These are phyloP conservation scores for Sebastes hubbsi DNA, from an alignment of 2,797 vertebrate species.

Conservation along the genomic window DNA sequence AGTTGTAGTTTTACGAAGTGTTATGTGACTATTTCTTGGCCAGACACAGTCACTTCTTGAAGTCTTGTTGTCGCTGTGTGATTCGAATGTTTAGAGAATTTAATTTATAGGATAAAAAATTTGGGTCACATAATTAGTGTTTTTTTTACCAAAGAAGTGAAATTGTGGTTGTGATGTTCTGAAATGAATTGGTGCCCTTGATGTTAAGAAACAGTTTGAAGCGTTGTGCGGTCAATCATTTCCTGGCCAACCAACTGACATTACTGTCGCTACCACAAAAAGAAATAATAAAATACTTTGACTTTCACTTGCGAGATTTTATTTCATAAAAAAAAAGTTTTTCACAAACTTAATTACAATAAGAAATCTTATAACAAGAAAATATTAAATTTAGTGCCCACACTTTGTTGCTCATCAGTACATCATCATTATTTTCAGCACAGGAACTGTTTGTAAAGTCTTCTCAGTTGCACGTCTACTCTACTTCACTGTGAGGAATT, in stretches of 20 bases:
- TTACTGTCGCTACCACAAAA: too few relatives aligned
- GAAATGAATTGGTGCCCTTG: not conserved
- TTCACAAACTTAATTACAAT: constrained; percentile 39
- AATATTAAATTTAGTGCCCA: not conserved
- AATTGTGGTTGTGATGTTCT: not conserved
- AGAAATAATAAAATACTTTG: not conserved
- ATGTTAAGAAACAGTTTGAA: not conserved
- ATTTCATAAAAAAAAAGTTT: constrained; percentile 39
- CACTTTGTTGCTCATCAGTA: not conserved
- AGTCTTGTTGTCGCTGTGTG: not conserved
- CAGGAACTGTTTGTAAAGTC: not conserved
- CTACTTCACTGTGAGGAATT: constrained; percentile 24
- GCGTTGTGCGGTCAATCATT: not conserved
- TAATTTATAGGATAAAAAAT: not conserved
- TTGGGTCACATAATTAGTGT: too few relatives aligned
- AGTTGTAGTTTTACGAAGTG: too few relatives aligned
- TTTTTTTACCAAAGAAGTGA: not conserved
- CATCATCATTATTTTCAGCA: not conserved
- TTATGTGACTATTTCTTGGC: too few relatives aligned
- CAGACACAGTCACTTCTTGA: too few relatives aligned
- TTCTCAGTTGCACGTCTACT: not conserved
- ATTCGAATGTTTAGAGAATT: not conserved
- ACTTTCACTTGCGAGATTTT: constrained; percentile 27
- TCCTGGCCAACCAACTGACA: not conserved
- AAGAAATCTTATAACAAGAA: not conserved